Percentiles rank a stretch among this genome's conserved stretches.
phyloP scores from a whole-genome alignment of 2,888 invertebrate species.

The Helleia helle region DNA sequence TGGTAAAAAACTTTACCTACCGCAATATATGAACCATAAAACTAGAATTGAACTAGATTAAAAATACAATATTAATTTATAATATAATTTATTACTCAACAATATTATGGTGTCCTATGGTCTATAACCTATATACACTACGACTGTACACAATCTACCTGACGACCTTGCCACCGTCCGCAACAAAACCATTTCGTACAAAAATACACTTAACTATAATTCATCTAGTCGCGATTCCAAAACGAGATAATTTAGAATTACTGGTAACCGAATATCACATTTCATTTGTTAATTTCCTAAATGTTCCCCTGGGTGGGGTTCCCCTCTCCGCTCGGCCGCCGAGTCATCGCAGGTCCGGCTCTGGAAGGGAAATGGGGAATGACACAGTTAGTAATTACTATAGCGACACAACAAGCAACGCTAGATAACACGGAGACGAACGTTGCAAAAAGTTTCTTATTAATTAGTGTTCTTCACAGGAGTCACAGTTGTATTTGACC shows the following conservation, averaged over 20 bases:
- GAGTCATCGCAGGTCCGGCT: not conserved
- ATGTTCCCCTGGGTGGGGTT: not conserved
- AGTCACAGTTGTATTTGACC: too few species aligned
- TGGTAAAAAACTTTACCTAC: too few species aligned
- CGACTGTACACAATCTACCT: not conserved
- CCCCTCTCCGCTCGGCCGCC: too few species aligned
- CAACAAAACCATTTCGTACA: slow-evolving; percentile 1
- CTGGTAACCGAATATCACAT: slow-evolving; percentile 12
- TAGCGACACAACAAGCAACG: not conserved
- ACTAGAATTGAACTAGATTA: too few species aligned
- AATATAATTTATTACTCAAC: too few species aligned
- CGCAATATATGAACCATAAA: too few species aligned
- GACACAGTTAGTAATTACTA: not conserved
- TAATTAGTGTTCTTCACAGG: too few species aligned
- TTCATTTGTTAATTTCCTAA: slow-evolving; percentile 6
- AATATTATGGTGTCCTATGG: too few species aligned
- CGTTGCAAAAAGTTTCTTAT: too few species aligned
- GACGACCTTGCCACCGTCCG: not conserved
- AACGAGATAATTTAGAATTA: slow-evolving; percentile 1
- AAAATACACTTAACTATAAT: not conserved
- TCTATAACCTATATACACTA: too few species aligned
- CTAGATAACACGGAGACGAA: too few species aligned
- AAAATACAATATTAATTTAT: too few species aligned
- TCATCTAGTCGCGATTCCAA: not conserved
- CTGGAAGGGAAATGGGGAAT: not conserved